Evolutionary conservation across 2,113 vertebrate species (phyloP), one percentile per base, ranked within the genome.

Genomic region (Variabilichromis moorii): DNA sequence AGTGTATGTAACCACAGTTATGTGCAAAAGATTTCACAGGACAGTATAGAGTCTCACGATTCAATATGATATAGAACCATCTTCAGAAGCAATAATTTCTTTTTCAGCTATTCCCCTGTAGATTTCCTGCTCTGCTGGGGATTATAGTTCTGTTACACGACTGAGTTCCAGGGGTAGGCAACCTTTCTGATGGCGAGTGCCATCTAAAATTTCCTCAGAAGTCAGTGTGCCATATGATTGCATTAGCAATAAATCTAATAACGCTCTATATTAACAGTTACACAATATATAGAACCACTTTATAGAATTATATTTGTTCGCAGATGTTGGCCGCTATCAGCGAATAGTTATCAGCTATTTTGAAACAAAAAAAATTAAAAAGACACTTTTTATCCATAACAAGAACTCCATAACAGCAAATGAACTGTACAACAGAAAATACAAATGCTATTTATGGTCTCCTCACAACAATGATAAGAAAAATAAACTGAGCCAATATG

Each of bases 71-170:
- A 24, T 17, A 26, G 13, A 73, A 28, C 24, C 68, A 47, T 26
- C 1, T 73, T 47, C 13, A 73, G 40, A 26, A 47, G 21, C 68
- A 73, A 26, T 45, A 10, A 73, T 73, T 42, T 0, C 0, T 26
- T 73, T 45, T 45, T 11, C 37, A 45, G 21, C 21, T 24, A 45
- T 73, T 73, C 21, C 1, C 11, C 35, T 68, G 35, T 5, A 68
- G 37, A 45, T 73, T 26, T 45, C 8, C 13, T 73, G 37, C 5
- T 73, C 37, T 73, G 40, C 21, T 45, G 13, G 13, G 21, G 13
- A 73, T 45, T 45, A 45, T 7, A 9, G 5, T 45, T 37, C n/a
- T 71, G 37, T 42, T 71, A 24, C 13, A 71, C 3, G 1, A 17
- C 13, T 21, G 37, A 45, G 24, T 57, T 55, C 21, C 21, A 55